Conservation (phyloP, 1,140 invertebrate species). For the Frieseomelitta varia region DNA sequence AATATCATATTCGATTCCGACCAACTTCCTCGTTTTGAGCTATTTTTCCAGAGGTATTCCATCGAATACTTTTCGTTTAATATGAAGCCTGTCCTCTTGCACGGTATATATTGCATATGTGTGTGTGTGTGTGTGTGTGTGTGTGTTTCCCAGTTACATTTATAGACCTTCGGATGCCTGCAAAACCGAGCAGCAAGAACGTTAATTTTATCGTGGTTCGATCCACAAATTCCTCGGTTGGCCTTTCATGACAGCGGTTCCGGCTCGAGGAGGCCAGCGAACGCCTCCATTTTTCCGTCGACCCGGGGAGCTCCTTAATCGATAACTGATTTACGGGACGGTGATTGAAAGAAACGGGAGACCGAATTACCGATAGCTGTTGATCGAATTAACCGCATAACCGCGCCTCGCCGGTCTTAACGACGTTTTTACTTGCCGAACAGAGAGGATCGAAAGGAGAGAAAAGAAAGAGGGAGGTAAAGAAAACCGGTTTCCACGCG, state of each 20-base stretch:
- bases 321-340: constrained; percentile 53
- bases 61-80: background rate
- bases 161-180: constrained; percentile 19
- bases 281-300: constrained; percentile 21
- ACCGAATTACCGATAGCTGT: background rate
- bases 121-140: background rate
- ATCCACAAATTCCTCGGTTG: constrained; percentile 41
- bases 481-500: background rate
- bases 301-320: constrained; percentile 24
- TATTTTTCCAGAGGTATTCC: background rate
- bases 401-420: background rate
- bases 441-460: background rate
- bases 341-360: constrained; percentile 50
- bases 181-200: constrained; percentile 26
- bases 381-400: constrained; percentile 33
- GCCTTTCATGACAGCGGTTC: too few relatives aligned
- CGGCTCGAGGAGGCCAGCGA: background rate
- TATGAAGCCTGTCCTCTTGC: background rate
- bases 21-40: background rate
- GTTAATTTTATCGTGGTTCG: constrained; percentile 50
- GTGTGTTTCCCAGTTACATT: background rate
- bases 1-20: background rate
- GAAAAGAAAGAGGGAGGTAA: background rate
- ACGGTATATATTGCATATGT: background rate
- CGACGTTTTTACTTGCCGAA: constrained; percentile 3